Base-by-base conservation (phyloP, 2,888 invertebrate species). In the Carpatolechia fugitivella region DNA sequence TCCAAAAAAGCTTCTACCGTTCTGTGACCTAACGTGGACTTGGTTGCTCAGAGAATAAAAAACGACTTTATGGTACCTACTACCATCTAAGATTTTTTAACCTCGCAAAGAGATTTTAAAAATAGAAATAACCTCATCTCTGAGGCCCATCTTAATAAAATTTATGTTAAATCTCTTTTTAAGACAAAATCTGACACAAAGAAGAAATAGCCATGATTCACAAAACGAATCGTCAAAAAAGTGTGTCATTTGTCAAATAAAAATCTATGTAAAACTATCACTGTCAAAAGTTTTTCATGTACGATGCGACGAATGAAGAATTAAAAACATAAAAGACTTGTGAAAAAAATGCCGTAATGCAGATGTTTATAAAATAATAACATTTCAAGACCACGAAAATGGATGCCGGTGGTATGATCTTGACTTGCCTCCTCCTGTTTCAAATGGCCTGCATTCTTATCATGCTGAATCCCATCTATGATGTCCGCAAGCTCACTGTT, bases 391-490 rank as follows among this genome's bases (percentile, higher is more conserved):
- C 46, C 68, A 66, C 41, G 33, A 80, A 68, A 65, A 85, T 88
- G 86, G 83, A 85, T 56, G 54, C 60, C 54, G 69, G 75, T 56
- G 76, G 76, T 56, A 64, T 78, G 24, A 56, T 79, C 18, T 65
- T 86, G 1, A 69, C 76, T 7, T 69, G 71, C 48, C 46, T 85
- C 16, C 65, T 86, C 24, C 62, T 88, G 16, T 33, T 80, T 5
- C 87, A 88, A 65, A 87, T 87, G 85, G 65, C 74, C 3, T 35
- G 76, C 3, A 66, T 80, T 10, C 69, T 87, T 1, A 58, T 73
- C 7, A 74, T 87, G 72, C 69, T 88, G n/a, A 87, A 85, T 49
- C 85, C 87, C 0, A 61, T 72, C 6, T 77, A 82, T 55, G 85
- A 88, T 44, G 72, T 80, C 18, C 70, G 74, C 1, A 80, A 73